Percentiles rank a stretch among this genome's conserved stretches.
Conservation (phyloP, 2,797 vertebrate genomes). For the Lateolabrax maculatus region DNA sequence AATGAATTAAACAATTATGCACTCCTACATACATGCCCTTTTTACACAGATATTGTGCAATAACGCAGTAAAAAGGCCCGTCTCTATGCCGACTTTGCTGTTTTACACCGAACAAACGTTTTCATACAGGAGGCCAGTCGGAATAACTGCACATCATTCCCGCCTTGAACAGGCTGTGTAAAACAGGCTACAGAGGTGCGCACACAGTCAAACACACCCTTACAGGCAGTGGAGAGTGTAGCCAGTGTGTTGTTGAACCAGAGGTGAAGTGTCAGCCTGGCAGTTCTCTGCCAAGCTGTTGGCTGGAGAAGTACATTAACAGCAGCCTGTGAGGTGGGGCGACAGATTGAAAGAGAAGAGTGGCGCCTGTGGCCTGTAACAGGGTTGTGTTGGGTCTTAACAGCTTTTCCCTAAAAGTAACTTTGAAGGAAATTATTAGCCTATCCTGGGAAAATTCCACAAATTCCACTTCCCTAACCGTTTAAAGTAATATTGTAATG, state of each 20-base stretch:
- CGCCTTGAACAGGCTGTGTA: no score
- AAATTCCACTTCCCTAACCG: not conserved
- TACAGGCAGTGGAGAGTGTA: constrained; percentile 63
- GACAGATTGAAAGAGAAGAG: constrained; percentile 64
- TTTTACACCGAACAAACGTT: no score
- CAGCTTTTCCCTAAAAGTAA: constrained; percentile 54
- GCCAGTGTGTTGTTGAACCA: constrained; percentile 75
- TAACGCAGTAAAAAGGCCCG: no score
- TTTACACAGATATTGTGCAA: no score
- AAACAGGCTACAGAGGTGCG: constrained; percentile 11
- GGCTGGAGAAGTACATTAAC: constrained; percentile 82
- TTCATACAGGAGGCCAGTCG: no score
- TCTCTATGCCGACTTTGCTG: no score
- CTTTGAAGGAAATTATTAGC: constrained; percentile 62
- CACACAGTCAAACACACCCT: constrained; percentile 35
- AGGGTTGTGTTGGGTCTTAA: constrained; percentile 57
- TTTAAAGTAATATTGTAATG: not conserved
- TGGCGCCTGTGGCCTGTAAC: constrained; percentile 75
- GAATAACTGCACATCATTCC: no score
- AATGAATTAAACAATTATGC: no score
- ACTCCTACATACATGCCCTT: no score
- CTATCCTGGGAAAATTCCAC: constrained; percentile 27
- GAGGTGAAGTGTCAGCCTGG: constrained; percentile 78
- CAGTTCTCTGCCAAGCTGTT: constrained; percentile 73
- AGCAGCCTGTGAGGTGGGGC: constrained; percentile 68